Evolutionary conservation across 2,888 invertebrate species (phyloP), one percentile per base, ranked within the genome.

Genomic region (Zaprionus lineosus): DNA sequence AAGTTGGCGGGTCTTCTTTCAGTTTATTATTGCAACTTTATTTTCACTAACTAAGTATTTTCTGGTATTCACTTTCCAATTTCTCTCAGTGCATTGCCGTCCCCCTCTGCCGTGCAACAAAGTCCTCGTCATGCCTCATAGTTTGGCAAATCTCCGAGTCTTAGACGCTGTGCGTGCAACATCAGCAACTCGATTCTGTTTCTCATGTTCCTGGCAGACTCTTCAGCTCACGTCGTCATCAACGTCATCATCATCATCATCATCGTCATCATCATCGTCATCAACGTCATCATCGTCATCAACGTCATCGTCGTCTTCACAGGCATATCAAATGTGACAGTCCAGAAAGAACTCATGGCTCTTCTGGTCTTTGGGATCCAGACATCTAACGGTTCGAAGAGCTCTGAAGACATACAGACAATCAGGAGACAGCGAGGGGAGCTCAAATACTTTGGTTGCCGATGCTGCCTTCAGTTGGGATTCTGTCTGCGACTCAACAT

Each of bases 261-360:
- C n/a, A n/a, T n/a, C n/a, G n/a, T n/a, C n/a, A n/a, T n/a, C n/a
- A n/a, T n/a, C n/a, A n/a, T n/a, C n/a, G n/a, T n/a, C n/a, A n/a
- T n/a, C n/a, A n/a, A n/a, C n/a, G n/a, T n/a, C n/a, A n/a, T n/a
- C n/a, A n/a, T n/a, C 26, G 15, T 24, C 33, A 31, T 46, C 40
- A 40, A 31, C 51, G 31, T 44, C 53, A 24, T 26, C 40, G 24
- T 31, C 69, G 34, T 51, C 72, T 72, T 44, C 53, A 47, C 60
- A 40, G 64, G 68, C 79, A 40, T 79, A 82, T 78, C 78, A 78
- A 82, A 84, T 78, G 76, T 84, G 78, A 78, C 78, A 78, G 76
- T 51, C 44, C 48, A 53, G 72, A 74, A 64, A 56, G 61, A 67
- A 82, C 71, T 82, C 75, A 53, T 48, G 40, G 77, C 56, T 33